These are phyloP conservation scores for Gandaritis pyraliata DNA, from an alignment of 2,888 invertebrate genomes.

Conservation along the genomic window DNA sequence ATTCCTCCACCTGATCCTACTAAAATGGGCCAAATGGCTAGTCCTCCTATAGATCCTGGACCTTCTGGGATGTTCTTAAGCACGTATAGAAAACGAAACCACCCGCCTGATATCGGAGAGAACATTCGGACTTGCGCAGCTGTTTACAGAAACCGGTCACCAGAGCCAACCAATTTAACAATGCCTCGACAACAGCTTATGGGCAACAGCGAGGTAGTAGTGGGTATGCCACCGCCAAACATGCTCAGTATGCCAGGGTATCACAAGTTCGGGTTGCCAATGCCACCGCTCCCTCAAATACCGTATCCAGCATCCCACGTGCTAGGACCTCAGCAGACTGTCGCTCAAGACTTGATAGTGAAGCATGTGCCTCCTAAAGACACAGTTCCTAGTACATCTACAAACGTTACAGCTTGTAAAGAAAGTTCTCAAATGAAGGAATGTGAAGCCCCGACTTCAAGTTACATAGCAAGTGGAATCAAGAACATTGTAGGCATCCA, in stretches of 20 bases:
- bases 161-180: slow-evolving; percentile 79
- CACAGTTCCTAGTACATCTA: slow-evolving; percentile 67
- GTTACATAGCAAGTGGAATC: slow-evolving; percentile 75
- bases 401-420: slow-evolving; percentile 70
- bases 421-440: slow-evolving; percentile 62
- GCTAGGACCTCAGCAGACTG: slow-evolving; percentile 78
- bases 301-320: slow-evolving; percentile 70
- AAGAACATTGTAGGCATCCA: slow-evolving; percentile 82
- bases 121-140: slow-evolving; percentile 71
- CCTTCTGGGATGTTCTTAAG: slow-evolving; percentile 78
- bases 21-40: slow-evolving; percentile 71
- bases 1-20: slow-evolving; percentile 71
- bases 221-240: slow-evolving; percentile 70
- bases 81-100: slow-evolving; percentile 83
- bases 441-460: slow-evolving; percentile 62
- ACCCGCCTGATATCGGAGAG: slow-evolving; percentile 81
- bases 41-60: slow-evolving; percentile 75
- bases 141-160: slow-evolving; percentile 74
- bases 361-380: slow-evolving; percentile 82
- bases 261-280: slow-evolving; percentile 78
- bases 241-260: slow-evolving; percentile 77
- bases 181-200: slow-evolving; percentile 70
- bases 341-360: slow-evolving; percentile 80
- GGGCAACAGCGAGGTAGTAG: slow-evolving; percentile 65
- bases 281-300: slow-evolving; percentile 78